These are phyloP conservation scores for Hyles euphorbiae DNA, from an alignment of 1,140 invertebrate species.

Conservation along the genomic window DNA sequence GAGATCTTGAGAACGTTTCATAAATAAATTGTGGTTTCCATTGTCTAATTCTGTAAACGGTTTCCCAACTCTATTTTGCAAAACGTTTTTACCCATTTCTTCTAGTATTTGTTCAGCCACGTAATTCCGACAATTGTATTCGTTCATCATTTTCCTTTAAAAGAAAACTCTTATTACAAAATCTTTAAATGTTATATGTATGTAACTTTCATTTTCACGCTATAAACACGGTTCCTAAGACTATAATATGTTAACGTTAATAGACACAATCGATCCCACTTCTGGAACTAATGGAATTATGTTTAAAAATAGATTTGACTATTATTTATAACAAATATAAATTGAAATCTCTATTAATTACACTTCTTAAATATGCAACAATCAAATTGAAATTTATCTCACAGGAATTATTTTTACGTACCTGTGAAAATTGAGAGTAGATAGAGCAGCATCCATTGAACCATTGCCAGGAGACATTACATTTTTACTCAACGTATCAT, in stretches of 20 bases:
- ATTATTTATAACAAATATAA: too few species aligned
- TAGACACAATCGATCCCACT: too few species aligned
- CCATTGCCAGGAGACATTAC: constrained; percentile 58
- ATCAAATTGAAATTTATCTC: background rate
- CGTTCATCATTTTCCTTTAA: constrained; percentile 82
- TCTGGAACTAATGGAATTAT: too few species aligned
- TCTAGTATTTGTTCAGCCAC: constrained; percentile 82
- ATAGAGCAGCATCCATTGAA: constrained; percentile 75
- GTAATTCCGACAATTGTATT: constrained; percentile 82
- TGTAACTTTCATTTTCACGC: too few species aligned
- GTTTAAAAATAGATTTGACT: too few species aligned
- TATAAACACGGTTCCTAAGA: too few species aligned
- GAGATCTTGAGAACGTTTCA: constrained; percentile 35
- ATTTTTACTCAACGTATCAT: constrained; percentile 15
- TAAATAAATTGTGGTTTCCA: constrained; percentile 10
- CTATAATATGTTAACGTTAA: too few species aligned
- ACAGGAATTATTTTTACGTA: constrained; percentile 29
- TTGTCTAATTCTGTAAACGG: constrained; percentile 22
- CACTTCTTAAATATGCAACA: too few species aligned
- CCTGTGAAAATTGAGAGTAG: constrained; percentile 80
- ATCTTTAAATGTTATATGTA: too few species aligned
- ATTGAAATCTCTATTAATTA: too few species aligned
- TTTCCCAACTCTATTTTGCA: constrained; percentile 44
- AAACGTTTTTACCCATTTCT: constrained; percentile 75
- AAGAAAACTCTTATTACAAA: background rate